Evolutionary conservation across 2,113 vertebrate genomes (phyloP).

Genomic region (Synchiropus splendidus): DNA sequence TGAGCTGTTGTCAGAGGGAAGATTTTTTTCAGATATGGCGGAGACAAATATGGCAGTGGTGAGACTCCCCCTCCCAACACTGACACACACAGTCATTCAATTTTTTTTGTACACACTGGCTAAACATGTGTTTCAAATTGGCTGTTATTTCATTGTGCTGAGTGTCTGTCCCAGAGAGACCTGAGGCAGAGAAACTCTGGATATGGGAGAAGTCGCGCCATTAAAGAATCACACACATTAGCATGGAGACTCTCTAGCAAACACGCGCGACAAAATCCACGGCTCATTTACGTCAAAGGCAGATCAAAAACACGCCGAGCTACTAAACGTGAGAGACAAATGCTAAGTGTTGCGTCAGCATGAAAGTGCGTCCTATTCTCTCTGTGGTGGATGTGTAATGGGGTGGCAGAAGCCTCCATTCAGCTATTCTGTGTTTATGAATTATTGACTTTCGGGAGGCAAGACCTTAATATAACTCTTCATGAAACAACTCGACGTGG

Average conservation of each 20-base stretch:
- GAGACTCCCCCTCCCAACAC: conserved; percentile 20
- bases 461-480: conserved; percentile 58
- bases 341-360: conserved; percentile 46
- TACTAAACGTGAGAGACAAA: conserved; percentile 38
- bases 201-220: conserved; percentile 27
- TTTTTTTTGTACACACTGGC: no score
- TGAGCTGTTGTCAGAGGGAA: conserved; percentile 9
- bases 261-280: conserved; percentile 20
- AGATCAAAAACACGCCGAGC: conserved; percentile 16
- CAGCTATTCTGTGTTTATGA: conserved; percentile 59
- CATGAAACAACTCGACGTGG: conserved; percentile 34
- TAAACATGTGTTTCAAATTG: conserved; percentile 47
- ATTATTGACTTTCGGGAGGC: conserved; percentile 58
- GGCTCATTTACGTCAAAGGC: conserved; percentile 38
- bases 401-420: conserved; percentile 55
- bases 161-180: conserved; percentile 44
- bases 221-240: conserved; percentile 23
- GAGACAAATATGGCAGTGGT: conserved; percentile 25
- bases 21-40: conserved; percentile 27
- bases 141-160: conserved; percentile 37
- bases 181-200: conserved; percentile 21
- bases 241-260: no score
- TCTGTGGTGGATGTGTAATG: conserved; percentile 57
- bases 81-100: conserved; percentile 4
- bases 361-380: conserved; percentile 45